Evolutionary conservation across 2,797 vertebrate genomes (phyloP), one percentile per base, ranked within the genome.

Genomic region (Australoheros facetus): DNA sequence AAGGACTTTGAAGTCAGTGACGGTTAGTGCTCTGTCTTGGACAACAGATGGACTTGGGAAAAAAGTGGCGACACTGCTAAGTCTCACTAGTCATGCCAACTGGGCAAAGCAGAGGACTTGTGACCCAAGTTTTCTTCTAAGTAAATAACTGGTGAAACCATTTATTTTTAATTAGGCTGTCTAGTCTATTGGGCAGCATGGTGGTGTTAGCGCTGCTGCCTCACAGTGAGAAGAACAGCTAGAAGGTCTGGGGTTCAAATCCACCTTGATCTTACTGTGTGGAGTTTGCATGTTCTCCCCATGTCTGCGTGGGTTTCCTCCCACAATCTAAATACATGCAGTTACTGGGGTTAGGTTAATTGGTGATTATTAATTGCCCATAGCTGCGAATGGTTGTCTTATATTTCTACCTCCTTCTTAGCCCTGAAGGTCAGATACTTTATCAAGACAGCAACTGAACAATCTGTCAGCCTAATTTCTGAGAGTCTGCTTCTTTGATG

Each of bases 1-100:
- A 99, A 98, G 88, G 98, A 99, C 91, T 98, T 98, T 78, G 97
- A 97, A 70, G 94, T 96, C 55, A 95, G 94, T 32, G 97, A 97
- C 0, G 98, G 98, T 99, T 81, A 94, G 97, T 92, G 28, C 34
- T 73, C 7, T 32, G 9, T 62, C 39, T 26, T 10, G 39, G 21
- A 26, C 56, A 58, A 32, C 13, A 69, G 9, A 0, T 30, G 10
- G 16, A n/a, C 28, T 51, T 51, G 42, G 17, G 1, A 3, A 37
- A 37, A 66, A 48, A 66, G 3, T 17, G 5, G 62, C 28, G 39
- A 26, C 62, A 66, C 23, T 0, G 39, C 62, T 64, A 19, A 66
- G 28, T 17, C 9, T 23, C 48, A 66, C 62, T 17, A 1, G 28
- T 19, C 23, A 19, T 28, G 12, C 16, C 42, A 48, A 19, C 23